phyloP scores from a whole-genome alignment of 2,113 vertebrate genomes.

The Dryoscopus gambensis region DNA sequence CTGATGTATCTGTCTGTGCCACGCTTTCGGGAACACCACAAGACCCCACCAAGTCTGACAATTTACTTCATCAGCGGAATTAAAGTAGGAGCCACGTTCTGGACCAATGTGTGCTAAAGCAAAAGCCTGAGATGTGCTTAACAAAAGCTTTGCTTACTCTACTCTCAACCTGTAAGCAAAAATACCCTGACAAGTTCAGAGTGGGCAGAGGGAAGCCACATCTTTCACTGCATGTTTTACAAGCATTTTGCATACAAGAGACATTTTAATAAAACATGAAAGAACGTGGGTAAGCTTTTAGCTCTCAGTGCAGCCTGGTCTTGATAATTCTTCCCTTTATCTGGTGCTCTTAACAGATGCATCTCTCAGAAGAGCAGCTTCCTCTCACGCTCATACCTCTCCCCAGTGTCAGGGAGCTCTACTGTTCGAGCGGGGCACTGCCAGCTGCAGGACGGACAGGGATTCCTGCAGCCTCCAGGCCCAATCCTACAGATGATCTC shows the following conservation, averaged over 20 bases:
- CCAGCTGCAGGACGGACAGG: background rate
- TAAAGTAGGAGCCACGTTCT: background rate
- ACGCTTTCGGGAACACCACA: background rate
- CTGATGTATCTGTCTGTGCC: background rate
- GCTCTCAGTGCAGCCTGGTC: background rate
- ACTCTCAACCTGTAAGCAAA: background rate
- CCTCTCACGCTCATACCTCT: background rate
- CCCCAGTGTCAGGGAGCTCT: background rate
- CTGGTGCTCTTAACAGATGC: background rate
- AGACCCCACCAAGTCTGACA: background rate
- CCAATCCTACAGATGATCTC: background rate
- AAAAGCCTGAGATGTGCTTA: background rate
- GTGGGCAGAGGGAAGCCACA: background rate
- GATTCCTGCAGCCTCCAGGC: background rate
- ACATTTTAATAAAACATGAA: background rate
- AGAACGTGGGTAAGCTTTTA: background rate
- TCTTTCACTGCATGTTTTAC: background rate
- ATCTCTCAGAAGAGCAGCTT: background rate
- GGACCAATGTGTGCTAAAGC: accelerated
- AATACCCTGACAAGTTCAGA: background rate
- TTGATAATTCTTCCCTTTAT: background rate
- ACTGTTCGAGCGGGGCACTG: background rate
- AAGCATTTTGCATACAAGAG: background rate
- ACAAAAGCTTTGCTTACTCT: background rate
- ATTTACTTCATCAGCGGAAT: background rate